A percentile compares a stretch with the other conserved stretches of the same genome.
Conservation (phyloP, 2,113 vertebrate genomes). For the Numida meleagris region DNA sequence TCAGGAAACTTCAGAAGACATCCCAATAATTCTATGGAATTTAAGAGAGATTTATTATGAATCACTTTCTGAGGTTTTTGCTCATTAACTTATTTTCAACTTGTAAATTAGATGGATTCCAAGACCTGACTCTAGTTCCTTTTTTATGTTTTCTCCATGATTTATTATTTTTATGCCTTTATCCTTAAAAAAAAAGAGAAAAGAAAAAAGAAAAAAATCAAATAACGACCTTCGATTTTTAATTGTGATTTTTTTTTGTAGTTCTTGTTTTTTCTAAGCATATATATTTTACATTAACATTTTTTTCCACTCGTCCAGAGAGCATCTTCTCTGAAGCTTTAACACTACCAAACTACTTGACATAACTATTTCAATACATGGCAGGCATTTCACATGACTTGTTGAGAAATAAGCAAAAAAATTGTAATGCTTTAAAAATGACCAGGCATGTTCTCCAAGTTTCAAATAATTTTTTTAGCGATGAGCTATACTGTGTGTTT, state of each 20-base stretch:
- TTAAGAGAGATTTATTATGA: neutral
- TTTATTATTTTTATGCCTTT: neutral
- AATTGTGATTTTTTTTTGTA: neutral
- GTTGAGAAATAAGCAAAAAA: neutral
- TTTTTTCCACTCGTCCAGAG: neutral
- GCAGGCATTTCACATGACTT: neutral
- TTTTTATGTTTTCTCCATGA: neutral
- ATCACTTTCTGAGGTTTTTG: neutral
- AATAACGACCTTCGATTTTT: too few relatives aligned
- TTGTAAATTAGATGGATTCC: neutral
- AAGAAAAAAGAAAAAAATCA: neutral
- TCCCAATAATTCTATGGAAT: neutral
- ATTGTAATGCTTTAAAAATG: neutral
- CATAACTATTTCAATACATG: fast-evolving
- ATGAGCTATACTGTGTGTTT: neutral
- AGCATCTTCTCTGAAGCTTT: neutral
- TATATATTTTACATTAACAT: neutral
- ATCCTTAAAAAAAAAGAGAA: neutral
- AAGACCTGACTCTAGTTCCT: neutral
- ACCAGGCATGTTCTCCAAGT: neutral
- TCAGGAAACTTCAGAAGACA: neutral
- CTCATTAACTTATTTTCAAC: neutral
- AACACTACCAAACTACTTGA: neutral
- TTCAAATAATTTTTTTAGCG: neutral
- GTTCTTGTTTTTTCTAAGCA: neutral